Evolutionary conservation across 1,140 invertebrate genomes (phyloP).

Genomic region (Hyposmocoma kahamanoa): DNA sequence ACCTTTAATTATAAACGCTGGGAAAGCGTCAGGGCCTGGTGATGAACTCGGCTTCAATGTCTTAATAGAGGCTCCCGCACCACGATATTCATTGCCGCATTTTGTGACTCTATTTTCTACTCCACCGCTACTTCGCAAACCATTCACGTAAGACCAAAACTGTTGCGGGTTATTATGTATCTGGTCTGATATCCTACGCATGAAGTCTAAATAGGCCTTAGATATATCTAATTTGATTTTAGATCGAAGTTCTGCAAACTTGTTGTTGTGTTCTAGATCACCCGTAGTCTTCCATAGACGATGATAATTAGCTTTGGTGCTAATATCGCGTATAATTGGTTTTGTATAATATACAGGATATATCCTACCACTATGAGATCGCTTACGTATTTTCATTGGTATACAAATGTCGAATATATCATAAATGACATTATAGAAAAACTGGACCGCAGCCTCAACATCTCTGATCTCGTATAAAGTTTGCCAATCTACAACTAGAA

Average conservation of each 20-base stretch:
- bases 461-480: not conserved
- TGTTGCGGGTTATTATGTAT: not conserved
- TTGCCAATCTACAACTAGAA: not conserved
- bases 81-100: not conserved
- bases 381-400: not conserved
- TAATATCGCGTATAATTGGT: conserved; percentile 1
- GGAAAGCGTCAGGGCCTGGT: not conserved
- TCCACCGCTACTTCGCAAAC: not conserved
- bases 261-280: not conserved
- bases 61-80: not conserved
- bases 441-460: not conserved
- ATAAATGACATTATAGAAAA: not conserved
- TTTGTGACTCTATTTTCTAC: not conserved
- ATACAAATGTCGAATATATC: not conserved
- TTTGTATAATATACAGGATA: conserved; percentile 3
- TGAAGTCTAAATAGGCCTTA: no score
- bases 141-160: no score
- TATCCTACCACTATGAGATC: not conserved
- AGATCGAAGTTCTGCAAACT: not conserved
- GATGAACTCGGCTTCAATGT: not conserved
- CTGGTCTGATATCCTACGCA: not conserved
- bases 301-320: not conserved
- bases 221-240: not conserved
- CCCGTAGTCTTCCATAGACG: not conserved
- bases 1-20: not conserved